These are phyloP conservation scores for Euleptes europaea DNA, from an alignment of 2,113 vertebrate genomes.

Conservation along the genomic window DNA sequence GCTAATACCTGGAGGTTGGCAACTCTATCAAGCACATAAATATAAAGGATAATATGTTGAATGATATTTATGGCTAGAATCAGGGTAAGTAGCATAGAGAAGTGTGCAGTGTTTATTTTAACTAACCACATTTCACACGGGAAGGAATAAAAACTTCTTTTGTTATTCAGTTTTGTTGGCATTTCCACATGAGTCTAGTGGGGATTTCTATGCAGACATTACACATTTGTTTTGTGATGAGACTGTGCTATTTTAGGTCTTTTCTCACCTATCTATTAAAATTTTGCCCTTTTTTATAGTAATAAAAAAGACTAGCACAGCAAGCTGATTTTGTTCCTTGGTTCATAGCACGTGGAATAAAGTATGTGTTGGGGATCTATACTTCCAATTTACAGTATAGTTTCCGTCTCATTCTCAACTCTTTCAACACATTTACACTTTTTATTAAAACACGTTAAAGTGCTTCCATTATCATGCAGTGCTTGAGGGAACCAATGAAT, in stretches of 20 bases:
- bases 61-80: neutral
- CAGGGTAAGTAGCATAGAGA: neutral
- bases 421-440: constrained; percentile 60
- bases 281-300: constrained; percentile 20
- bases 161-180: neutral
- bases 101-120: neutral
- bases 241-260: neutral
- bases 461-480: constrained; percentile 65
- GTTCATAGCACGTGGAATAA: constrained; percentile 24
- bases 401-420: constrained; percentile 57
- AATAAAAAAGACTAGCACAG: constrained; percentile 52
- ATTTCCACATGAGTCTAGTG: neutral
- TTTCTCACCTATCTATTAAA: neutral
- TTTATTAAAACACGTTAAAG: constrained; percentile 69
- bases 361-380: constrained; percentile 46
- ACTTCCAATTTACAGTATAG: constrained; percentile 40
- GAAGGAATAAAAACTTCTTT: neutral
- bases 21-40: too few relatives aligned
- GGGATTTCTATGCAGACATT: neutral
- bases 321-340: constrained; percentile 23
- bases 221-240: neutral
- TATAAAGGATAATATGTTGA: neutral
- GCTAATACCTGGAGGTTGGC: too few relatives aligned
- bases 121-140: neutral
- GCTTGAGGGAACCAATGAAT: constrained; percentile 62